These are phyloP conservation scores for rat (Rattus norvegicus) DNA, from an alignment of 2,113 vertebrate genomes.

Conservation along the genomic window DNA sequence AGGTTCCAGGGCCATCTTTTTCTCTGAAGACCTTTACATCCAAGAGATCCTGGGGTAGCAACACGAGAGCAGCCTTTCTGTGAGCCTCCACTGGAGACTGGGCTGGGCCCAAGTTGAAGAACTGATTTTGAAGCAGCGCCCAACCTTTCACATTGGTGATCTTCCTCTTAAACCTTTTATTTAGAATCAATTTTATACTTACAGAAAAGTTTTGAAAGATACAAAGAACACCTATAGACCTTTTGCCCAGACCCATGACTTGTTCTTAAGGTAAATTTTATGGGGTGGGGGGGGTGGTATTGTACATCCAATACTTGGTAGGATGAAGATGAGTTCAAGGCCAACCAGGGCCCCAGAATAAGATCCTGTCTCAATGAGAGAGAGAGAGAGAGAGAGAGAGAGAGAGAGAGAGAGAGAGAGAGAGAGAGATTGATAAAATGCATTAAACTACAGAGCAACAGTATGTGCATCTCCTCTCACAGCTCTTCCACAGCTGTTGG, in stretches of 20 bases:
- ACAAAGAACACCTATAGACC: background rate
- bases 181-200: background rate
- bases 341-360: background rate
- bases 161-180: background rate
- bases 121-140: background rate
- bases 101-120: rapidly evolving
- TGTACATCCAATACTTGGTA: background rate
- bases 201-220: background rate
- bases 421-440: no score
- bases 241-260: background rate
- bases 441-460: background rate
- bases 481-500: no score
- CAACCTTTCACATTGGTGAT: background rate
- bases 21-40: background rate
- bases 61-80: background rate
- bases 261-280: background rate
- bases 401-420: background rate
- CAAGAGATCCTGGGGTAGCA: background rate
- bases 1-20: no score
- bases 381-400: no score
- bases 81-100: background rate
- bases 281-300: background rate
- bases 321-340: background rate
- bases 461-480: background rate
- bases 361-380: background rate